phyloP scores from a whole-genome alignment of 2,888 invertebrate species.

The Philhelius pedissequus region DNA sequence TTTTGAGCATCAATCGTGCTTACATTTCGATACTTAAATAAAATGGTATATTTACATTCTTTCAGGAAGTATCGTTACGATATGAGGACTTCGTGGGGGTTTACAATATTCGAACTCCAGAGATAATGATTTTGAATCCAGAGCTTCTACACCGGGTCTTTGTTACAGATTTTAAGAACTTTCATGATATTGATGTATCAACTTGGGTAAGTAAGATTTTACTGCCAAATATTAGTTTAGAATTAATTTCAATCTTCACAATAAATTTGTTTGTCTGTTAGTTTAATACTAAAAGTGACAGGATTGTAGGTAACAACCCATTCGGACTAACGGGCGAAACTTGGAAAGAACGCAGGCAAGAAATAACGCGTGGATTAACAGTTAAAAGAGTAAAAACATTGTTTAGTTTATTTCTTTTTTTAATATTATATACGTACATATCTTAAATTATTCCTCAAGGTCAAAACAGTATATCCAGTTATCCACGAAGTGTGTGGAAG shows the following conservation, averaged over 20 bases:
- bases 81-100: constrained; percentile 77
- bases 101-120: constrained; percentile 74
- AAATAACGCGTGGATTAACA: constrained; percentile 80
- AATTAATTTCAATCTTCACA: too few species aligned
- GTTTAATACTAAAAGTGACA: constrained; percentile 78
- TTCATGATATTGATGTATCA: constrained; percentile 75
- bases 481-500: constrained; percentile 78
- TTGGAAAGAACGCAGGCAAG: constrained; percentile 80
- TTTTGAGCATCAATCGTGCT: too few species aligned
- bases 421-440: neutral
- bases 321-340: constrained; percentile 79
- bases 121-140: constrained; percentile 76
- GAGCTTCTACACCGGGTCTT: constrained; percentile 75
- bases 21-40: too few species aligned
- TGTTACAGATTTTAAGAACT: constrained; percentile 78
- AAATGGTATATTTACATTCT: constrained; percentile 4
- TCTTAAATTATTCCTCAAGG: constrained; percentile 65
- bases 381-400: constrained; percentile 78
- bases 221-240: too few species aligned
- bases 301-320: constrained; percentile 79
- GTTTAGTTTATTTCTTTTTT: neutral
- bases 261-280: too few species aligned
- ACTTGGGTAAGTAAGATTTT: constrained; percentile 69
- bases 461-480: constrained; percentile 79
- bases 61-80: constrained; percentile 72